phyloP scores from a whole-genome alignment of 1,140 invertebrate genomes.

The Solenopsis invicta region DNA sequence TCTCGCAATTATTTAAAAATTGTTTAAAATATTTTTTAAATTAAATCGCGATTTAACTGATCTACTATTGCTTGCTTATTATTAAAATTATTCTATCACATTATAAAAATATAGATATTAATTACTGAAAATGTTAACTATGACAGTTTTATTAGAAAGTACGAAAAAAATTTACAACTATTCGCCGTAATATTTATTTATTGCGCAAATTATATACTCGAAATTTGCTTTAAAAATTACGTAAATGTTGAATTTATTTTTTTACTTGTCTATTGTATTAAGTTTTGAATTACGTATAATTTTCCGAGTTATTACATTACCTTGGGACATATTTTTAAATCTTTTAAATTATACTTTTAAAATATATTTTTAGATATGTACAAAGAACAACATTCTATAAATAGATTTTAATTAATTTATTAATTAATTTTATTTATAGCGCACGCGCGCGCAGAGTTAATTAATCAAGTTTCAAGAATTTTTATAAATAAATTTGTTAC shows the following conservation, averaged over 20 bases:
- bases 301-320: background rate
- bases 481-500: slow-evolving; percentile 20
- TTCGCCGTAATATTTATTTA: background rate
- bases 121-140: background rate
- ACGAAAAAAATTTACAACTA: background rate
- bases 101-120: slow-evolving; percentile 4
- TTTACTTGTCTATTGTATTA: background rate
- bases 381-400: background rate
- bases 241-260: slow-evolving; percentile 6
- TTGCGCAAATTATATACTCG: background rate
- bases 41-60: background rate
- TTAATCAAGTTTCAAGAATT: background rate
- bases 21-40: background rate
- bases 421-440: slow-evolving; percentile 12
- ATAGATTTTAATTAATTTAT: slow-evolving; percentile 15
- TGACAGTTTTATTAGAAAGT: background rate
- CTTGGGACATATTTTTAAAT: background rate
- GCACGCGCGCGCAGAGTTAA: no score
- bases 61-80: background rate
- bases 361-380: background rate
- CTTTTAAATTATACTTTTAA: background rate
- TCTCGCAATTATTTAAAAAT: slow-evolving; percentile 30
- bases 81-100: background rate
- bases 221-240: background rate
- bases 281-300: background rate